Conservation (phyloP, 2,888 invertebrate species). For the Agonum fuliginosum region DNA sequence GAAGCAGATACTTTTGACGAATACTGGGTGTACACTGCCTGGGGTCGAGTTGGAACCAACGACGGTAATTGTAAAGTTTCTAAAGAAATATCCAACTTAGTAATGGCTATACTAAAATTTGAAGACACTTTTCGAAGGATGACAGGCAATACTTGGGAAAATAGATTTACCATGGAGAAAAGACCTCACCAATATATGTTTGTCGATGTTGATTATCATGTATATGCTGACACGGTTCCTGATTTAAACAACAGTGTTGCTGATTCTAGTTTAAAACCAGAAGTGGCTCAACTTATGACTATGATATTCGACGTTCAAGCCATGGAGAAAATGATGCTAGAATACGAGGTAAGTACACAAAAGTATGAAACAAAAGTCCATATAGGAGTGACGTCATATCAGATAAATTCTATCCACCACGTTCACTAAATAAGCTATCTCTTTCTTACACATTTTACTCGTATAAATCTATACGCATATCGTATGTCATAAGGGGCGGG, state of each 20-base stretch:
- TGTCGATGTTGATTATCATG: constrained; percentile 46
- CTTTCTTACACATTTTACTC: too few species aligned
- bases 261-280: constrained; percentile 45
- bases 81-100: background rate
- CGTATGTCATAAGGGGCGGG: too few species aligned
- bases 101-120: constrained; percentile 10
- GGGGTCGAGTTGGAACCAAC: constrained; percentile 49
- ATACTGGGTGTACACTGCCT: constrained; percentile 45
- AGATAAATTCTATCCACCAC: too few species aligned
- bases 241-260: constrained; percentile 42
- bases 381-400: too few species aligned
- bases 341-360: constrained; percentile 50
- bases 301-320: constrained; percentile 50
- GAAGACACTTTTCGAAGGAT: constrained; percentile 22
- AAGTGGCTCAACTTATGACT: constrained; percentile 50
- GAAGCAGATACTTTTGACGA: constrained; percentile 29
- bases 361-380: too few species aligned
- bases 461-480: too few species aligned
- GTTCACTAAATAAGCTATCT: too few species aligned
- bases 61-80: constrained; percentile 6
- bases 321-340: constrained; percentile 55
- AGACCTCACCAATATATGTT: constrained; percentile 18
- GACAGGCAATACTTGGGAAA: constrained; percentile 47
- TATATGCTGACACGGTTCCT: constrained; percentile 39
- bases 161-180: constrained; percentile 20